phyloP scores from a whole-genome alignment of 2,888 invertebrate species.

The Acanthosepion esculentum region DNA sequence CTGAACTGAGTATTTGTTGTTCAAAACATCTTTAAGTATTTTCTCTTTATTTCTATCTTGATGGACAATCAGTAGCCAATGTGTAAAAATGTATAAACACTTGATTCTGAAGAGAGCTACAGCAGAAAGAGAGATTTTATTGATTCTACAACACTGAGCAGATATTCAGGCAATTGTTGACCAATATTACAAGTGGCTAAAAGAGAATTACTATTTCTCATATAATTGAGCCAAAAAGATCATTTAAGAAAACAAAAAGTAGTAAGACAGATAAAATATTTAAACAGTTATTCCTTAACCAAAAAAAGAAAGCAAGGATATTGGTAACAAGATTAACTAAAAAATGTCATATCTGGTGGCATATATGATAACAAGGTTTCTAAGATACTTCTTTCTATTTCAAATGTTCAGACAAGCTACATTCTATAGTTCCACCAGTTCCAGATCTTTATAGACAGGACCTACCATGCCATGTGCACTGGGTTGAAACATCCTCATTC shows the following conservation, averaged over 20 bases:
- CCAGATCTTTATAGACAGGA: too few species aligned
- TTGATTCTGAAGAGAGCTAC: not conserved
- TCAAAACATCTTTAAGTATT: not conserved
- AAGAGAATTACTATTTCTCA: not conserved
- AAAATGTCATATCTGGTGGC: too few species aligned
- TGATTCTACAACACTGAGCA: not conserved
- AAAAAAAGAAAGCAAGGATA: not conserved
- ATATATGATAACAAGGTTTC: too few species aligned
- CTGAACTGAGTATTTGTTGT: not conserved
- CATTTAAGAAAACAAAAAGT: not conserved
- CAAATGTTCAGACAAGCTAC: too few species aligned
- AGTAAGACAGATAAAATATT: not conserved
- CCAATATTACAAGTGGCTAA: not conserved
- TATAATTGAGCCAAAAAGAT: not conserved
- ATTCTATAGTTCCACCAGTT: too few species aligned
- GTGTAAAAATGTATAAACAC: not conserved
- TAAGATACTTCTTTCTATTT: too few species aligned
- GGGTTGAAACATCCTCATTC: too few species aligned
- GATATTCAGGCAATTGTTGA: not conserved
- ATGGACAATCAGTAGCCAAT: not conserved
- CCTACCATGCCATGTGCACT: too few species aligned
- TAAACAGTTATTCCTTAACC: not conserved
- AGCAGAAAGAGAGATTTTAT: not conserved
- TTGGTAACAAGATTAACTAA: not conserved
- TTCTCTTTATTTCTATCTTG: not conserved